phyloP scores from a whole-genome alignment of 2,113 vertebrate genomes.

The Lipophrys pholis region DNA sequence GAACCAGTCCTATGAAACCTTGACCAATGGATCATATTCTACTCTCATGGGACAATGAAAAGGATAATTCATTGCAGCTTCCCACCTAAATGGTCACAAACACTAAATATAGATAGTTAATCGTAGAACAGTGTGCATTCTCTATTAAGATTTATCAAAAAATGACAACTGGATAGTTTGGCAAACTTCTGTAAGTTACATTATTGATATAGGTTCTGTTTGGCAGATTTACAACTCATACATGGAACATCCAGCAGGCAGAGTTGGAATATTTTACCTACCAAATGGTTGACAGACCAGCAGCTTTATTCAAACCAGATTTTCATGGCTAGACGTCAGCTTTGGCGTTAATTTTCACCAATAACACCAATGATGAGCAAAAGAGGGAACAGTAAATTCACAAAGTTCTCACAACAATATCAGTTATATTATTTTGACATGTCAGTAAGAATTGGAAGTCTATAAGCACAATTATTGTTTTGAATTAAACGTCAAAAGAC shows the following conservation, averaged over 20 bases:
- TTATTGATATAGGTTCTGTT: slow-evolving; percentile 33
- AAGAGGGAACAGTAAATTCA: background rate
- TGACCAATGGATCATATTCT: background rate
- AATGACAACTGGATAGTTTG: slow-evolving; percentile 8
- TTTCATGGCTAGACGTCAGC: slow-evolving; percentile 20
- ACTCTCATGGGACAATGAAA: background rate
- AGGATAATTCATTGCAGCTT: slow-evolving; percentile 2
- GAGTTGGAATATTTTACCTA: slow-evolving; percentile 23
- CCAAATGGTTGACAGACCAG: slow-evolving; percentile 25
- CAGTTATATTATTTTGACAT: background rate
- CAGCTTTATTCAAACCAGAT: slow-evolving; percentile 52
- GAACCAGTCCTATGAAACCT: slow-evolving; percentile 3
- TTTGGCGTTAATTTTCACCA: slow-evolving; percentile 3
- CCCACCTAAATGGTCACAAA: background rate
- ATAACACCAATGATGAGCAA: background rate
- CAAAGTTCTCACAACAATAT: background rate
- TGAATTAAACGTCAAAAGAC: background rate
- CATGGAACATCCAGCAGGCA: slow-evolving; percentile 29
- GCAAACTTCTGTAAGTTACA: slow-evolving; percentile 14
- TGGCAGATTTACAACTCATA: slow-evolving; percentile 50
- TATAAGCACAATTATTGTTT: background rate
- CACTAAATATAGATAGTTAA: background rate
- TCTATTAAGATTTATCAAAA: slow-evolving; percentile 7
- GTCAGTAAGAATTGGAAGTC: background rate
- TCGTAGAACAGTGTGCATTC: slow-evolving; percentile 5